Evolutionary conservation across 2,113 vertebrate species (phyloP), one percentile per base, ranked within the genome.

Genomic region (Carassius gibelio): DNA sequence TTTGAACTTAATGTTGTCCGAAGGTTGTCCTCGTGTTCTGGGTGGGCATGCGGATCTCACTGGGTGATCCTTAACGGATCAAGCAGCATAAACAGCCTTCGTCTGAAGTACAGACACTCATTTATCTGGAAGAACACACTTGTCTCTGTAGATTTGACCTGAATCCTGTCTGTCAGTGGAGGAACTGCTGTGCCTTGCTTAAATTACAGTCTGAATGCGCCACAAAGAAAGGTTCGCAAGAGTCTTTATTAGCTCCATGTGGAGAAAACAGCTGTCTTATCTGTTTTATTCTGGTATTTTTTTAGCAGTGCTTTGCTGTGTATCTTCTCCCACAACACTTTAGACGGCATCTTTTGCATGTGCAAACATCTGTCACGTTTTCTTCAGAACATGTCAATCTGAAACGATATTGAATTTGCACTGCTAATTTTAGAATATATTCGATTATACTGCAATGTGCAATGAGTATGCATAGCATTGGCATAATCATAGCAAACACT

Each of bases 1-100:
- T 38, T 61, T 4, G 19, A n/a, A 42, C 34, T 4, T 75, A 68
- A 57, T 30, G 71, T 45, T 45, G 75, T 86, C 7, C 55, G 72
- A 7, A 62, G 62, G 76, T 59, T 57, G 26, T 34, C 48, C 45
- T 76, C 34, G 9, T 57, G 77, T 85, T 90, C 83, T 90, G 90
- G 87, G 91, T 90, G 88, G 91, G 88, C 87, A 38, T 72, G 42
- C 64, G 83, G 82, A 81, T 34, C 87, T 89, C 84, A 85, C 82
- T 85, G 21, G 86, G 85, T 88, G 87, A 85, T 83, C 86, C 74
- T 79, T 87, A 88, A 82, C 78, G 81, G 76, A 74, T 17, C 72
- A 85, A 48, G 88, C 26, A 42, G 62, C 82, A 89, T 88, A 91
- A 91, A 92, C 91, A 92, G 81, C 71, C 87, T 88, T 85, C 71